phyloP scores from a whole-genome alignment of 2,113 vertebrate genomes.

The Cercocebus atys region DNA sequence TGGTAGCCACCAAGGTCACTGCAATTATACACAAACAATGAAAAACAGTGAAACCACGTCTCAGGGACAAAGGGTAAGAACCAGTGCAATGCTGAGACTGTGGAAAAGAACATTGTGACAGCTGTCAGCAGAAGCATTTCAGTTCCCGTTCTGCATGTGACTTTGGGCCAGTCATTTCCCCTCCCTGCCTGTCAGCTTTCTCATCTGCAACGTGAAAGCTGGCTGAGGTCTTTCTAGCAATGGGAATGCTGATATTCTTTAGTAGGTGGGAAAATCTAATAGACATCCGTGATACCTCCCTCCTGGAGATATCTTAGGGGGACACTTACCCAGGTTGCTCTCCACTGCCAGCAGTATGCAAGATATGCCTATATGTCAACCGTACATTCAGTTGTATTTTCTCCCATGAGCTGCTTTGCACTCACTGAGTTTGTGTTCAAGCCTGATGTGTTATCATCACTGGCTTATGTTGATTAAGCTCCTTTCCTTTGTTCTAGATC shows the following conservation, averaged over 20 bases:
- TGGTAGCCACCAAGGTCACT: not conserved
- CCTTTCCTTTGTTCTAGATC: not conserved
- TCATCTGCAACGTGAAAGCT: not conserved
- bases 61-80: not conserved
- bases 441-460: not conserved
- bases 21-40: not conserved
- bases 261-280: not conserved
- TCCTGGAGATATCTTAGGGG: not conserved
- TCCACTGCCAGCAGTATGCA: not conserved
- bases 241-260: not conserved
- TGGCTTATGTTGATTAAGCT: not conserved
- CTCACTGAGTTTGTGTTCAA: not conserved
- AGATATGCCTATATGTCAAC: not conserved
- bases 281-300: not conserved
- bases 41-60: not conserved
- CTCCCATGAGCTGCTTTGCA: not conserved
- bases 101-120: fast-evolving
- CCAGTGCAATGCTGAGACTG: not conserved
- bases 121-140: not conserved
- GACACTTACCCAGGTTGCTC: not conserved
- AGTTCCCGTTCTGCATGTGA: not conserved
- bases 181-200: not conserved
- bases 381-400: fast-evolving
- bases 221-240: not conserved
- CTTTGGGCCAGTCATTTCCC: not conserved